Evolutionary conservation across 1,140 invertebrate species (phyloP).

Genomic region (Drosophila nannoptera): DNA sequence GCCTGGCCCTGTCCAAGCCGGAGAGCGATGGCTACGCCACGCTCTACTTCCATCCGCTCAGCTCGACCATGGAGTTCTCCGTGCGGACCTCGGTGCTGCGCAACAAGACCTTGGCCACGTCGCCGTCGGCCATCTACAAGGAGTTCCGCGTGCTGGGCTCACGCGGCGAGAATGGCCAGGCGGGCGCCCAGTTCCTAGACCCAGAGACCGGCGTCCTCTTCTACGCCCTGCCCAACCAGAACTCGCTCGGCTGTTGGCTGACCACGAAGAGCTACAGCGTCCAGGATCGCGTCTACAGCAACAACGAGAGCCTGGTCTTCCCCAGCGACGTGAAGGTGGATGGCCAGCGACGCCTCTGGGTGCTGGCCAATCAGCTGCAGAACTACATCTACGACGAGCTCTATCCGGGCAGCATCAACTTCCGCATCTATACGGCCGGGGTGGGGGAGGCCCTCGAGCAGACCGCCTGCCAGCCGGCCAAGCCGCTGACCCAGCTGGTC

Average conservation of each 20-base stretch:
- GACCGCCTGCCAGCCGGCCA: constrained; percentile 83
- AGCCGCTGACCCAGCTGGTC: constrained; percentile 80
- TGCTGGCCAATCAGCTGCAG: constrained; percentile 86
- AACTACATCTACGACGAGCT: constrained; percentile 85
- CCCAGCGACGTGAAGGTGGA: constrained; percentile 89
- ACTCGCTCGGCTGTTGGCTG: constrained; percentile 89
- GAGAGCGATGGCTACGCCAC: constrained; percentile 84
- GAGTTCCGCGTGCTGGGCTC: constrained; percentile 85
- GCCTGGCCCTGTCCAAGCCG: constrained; percentile 83
- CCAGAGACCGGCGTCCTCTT: constrained; percentile 86
- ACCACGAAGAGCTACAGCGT: constrained; percentile 83
- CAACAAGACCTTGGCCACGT: constrained; percentile 80
- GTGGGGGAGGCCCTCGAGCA: constrained; percentile 84
- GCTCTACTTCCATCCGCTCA: constrained; percentile 88
- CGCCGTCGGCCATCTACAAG: constrained; percentile 80
- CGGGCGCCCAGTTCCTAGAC: constrained; percentile 86
- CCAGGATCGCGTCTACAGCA: constrained; percentile 85
- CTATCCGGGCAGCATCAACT: constrained; percentile 85
- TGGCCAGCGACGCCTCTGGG: constrained; percentile 85
- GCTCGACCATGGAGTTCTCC: constrained; percentile 86
- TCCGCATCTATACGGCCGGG: constrained; percentile 84
- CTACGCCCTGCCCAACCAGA: constrained; percentile 87
- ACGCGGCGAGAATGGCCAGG: constrained; percentile 85
- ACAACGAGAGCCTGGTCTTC: constrained; percentile 86
- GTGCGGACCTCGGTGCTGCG: constrained; percentile 84